Evolutionary conservation across 2,888 invertebrate genomes (phyloP).

Genomic region (Callinectes sapidus): DNA sequence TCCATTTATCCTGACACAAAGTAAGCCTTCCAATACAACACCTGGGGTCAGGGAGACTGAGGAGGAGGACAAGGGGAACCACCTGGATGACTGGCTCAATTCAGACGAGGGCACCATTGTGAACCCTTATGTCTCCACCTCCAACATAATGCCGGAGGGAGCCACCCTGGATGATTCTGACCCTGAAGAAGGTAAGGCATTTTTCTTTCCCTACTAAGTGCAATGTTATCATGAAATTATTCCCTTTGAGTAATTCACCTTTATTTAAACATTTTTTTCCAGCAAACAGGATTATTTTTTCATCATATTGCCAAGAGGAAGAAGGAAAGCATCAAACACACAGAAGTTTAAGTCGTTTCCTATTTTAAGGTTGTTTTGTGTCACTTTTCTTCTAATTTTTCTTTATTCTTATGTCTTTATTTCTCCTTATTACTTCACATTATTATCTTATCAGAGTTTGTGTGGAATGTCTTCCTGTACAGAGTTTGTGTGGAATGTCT

Average conservation of each 20-base stretch:
- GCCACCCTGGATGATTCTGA: constrained; percentile 39
- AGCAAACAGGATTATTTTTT: too few relatives aligned
- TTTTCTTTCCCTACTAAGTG: not conserved
- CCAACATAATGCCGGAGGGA: constrained; percentile 54
- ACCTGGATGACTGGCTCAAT: constrained; percentile 59
- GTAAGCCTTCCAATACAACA: not conserved
- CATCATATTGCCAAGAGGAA: too few relatives aligned
- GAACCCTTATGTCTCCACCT: constrained; percentile 59
- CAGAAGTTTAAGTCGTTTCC: too few relatives aligned
- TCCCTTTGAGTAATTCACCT: not conserved
- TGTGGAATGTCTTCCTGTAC: too few relatives aligned
- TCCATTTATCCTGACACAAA: constrained; percentile 20
- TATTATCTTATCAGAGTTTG: too few relatives aligned
- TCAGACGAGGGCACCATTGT: constrained; percentile 54
- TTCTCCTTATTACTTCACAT: too few relatives aligned
- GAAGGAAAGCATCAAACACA: too few relatives aligned
- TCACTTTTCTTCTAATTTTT: too few relatives aligned
- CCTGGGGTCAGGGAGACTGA: constrained; percentile 19
- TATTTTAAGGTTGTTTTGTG: too few relatives aligned
- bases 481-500: too few relatives aligned
- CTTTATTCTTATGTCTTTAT: too few relatives aligned
- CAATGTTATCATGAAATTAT: not conserved
- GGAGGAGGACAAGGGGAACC: constrained; percentile 44
- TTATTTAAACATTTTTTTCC: not conserved
- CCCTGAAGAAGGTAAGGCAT: constrained; percentile 52